Evolutionary conservation across 2,113 vertebrate genomes (phyloP), one percentile per base, ranked within the genome.

Genomic region (Genyomyrus donnyi): DNA sequence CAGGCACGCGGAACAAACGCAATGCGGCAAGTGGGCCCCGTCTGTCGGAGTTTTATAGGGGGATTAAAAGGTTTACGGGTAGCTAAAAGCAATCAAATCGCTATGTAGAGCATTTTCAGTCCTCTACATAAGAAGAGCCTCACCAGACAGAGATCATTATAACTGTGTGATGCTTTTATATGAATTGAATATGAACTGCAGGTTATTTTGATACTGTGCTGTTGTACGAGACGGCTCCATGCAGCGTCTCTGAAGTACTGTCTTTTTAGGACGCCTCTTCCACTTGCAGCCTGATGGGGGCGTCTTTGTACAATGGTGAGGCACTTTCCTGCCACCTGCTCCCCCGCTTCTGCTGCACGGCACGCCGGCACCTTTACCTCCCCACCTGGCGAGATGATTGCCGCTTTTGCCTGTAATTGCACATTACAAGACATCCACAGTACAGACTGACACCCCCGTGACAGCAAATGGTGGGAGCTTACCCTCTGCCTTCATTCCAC

Each of bases 361-460:
- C 8, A 84, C 83, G 9, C 93, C 92, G 91, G 91, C 91, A 91
- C 89, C 85, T 8, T 91, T 88, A 83, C 56, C 80, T 70, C 39
- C 35, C 88, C 92, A 0, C 56, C 42, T 58, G 39, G 19, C 0
- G 21, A 10, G 10, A 13, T 70, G 56, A 88, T 52, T 52, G 5
- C 13, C 3, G 17, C 88, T 21, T 35, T 53, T 31, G 10, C 88
- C 88, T 9, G 17, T 35, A 89, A 31, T 17, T 49, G 62, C 58
- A 77, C 10, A 6, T 17, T 74, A 66, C 13, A n/a, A 42, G 42
- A 27, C 13, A 2, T 9, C 39, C 39, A n/a, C 58, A 3, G 62
- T 46, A 13, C 17, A 35, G 48, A 27, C n/a, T 48, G 42, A 35
- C 4, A 13, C 45, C 8, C n/a, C 45, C 48, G 3, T 6, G 11